Percentiles rank a stretch among this genome's conserved stretches.
Conservation (phyloP, 2,113 vertebrate species). For the Chamaetylas fuelleborni region DNA sequence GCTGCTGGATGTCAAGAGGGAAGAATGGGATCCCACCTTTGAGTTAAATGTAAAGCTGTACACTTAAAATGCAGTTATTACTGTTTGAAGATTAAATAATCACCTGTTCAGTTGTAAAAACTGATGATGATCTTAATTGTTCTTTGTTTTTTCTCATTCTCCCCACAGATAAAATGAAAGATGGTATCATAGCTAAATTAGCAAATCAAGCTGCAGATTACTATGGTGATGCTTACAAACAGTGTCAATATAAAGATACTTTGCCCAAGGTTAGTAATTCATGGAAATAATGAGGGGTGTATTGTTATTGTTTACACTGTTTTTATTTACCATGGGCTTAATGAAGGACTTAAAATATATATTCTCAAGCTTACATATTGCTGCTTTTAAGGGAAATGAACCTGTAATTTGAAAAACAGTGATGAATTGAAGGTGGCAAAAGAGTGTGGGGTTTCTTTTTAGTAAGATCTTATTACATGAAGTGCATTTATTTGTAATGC, state of each 20-base stretch:
- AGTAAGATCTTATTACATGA: background rate
- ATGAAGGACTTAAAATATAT: background rate
- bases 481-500: background rate
- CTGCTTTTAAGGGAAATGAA: background rate
- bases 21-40: background rate
- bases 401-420: background rate
- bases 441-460: fast-evolving
- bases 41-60: background rate
- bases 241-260: constrained; percentile 97
- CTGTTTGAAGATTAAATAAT: background rate
- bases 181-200: constrained; percentile 92
- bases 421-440: background rate
- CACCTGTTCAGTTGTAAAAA: background rate
- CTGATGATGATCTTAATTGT: background rate
- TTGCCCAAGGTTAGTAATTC: constrained; percentile 91
- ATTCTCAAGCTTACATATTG: background rate
- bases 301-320: background rate
- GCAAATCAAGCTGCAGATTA: constrained; percentile 97
- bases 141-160: background rate
- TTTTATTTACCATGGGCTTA: background rate
- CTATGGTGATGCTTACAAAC: constrained; percentile 96
- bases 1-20: background rate
- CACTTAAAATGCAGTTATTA: background rate
- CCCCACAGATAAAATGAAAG: constrained; percentile 94
- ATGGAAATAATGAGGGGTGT: background rate